Evolutionary conservation across 2,888 invertebrate genomes (phyloP).

Genomic region (Maniola hyperantus): DNA sequence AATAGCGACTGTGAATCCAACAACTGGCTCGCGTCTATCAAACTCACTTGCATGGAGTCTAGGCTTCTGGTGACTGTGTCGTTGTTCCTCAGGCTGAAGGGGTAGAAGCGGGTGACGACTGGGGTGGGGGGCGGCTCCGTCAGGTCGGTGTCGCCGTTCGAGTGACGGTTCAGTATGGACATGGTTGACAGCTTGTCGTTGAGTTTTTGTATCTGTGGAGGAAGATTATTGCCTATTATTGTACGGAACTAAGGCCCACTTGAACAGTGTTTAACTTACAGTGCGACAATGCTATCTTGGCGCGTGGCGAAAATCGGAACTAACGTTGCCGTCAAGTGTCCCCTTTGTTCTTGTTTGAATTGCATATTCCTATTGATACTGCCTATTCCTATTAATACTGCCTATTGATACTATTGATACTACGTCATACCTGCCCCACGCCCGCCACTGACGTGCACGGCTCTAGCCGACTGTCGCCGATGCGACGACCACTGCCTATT

Average conservation of each 20-base stretch:
- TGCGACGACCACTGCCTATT: neutral
- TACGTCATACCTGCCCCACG: too few species aligned
- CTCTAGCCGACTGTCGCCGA: neutral
- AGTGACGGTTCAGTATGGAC: conserved; percentile 60
- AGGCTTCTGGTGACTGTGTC: conserved; percentile 46
- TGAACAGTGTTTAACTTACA: neutral
- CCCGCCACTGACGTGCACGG: conserved; percentile 1
- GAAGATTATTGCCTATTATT: neutral
- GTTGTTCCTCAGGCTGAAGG: conserved; percentile 61
- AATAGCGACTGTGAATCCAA: conserved; percentile 87
- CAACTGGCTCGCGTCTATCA: conserved; percentile 84
- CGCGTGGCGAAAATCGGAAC: too few species aligned
- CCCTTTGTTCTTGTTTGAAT: too few species aligned
- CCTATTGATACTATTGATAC: too few species aligned
- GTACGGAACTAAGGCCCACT: neutral
- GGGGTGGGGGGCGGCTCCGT: conserved; percentile 36
- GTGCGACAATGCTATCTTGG: too few species aligned
- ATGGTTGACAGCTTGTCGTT: conserved; percentile 64
- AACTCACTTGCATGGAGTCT: conserved; percentile 81
- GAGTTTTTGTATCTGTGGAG: conserved; percentile 63
- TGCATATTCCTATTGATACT: too few species aligned
- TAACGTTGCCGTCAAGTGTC: too few species aligned
- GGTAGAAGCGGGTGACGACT: conserved; percentile 66
- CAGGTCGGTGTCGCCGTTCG: conserved; percentile 48
- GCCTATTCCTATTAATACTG: too few species aligned